Evolutionary conservation across 2,797 vertebrate species (phyloP).

Genomic region (Masticophis lateralis): DNA sequence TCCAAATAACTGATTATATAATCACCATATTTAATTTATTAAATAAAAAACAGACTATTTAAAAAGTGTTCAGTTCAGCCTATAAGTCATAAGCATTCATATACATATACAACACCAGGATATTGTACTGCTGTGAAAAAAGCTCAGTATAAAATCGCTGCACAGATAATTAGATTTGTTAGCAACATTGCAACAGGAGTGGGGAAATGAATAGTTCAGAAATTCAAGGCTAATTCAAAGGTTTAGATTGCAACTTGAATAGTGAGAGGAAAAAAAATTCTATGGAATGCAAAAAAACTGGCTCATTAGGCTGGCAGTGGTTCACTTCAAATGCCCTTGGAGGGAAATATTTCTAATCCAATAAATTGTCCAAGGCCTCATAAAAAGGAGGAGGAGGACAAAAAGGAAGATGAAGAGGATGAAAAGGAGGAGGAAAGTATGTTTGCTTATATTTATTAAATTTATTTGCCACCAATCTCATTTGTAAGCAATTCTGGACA

Average conservation of each 20-base stretch:
- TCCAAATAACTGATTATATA: conserved; percentile 46
- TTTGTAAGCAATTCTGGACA: not conserved
- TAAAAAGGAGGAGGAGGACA: not conserved
- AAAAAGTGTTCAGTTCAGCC: conserved; percentile 9
- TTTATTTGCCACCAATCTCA: not conserved
- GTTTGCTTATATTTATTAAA: not conserved
- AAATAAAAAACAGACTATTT: conserved; percentile 34
- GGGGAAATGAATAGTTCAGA: not conserved
- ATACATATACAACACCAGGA: not conserved
- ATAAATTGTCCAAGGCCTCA: not conserved
- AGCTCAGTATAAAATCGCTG: not conserved
- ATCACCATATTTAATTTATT: conserved; percentile 51
- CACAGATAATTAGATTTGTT: not conserved
- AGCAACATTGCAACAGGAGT: not conserved
- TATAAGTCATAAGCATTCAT: not conserved
- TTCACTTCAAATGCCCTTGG: no score
- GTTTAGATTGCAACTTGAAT: not conserved
- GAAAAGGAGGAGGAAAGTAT: not conserved
- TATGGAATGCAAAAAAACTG: not conserved
- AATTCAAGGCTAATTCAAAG: not conserved
- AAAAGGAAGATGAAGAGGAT: rapidly evolving
- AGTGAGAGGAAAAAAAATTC: not conserved
- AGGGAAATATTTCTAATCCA: not conserved
- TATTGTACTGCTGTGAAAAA: conserved; percentile 1
- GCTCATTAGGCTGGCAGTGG: no score